Evolutionary conservation across 2,113 vertebrate genomes (phyloP).

Genomic region (Pseudolaguvia tuberculata): DNA sequence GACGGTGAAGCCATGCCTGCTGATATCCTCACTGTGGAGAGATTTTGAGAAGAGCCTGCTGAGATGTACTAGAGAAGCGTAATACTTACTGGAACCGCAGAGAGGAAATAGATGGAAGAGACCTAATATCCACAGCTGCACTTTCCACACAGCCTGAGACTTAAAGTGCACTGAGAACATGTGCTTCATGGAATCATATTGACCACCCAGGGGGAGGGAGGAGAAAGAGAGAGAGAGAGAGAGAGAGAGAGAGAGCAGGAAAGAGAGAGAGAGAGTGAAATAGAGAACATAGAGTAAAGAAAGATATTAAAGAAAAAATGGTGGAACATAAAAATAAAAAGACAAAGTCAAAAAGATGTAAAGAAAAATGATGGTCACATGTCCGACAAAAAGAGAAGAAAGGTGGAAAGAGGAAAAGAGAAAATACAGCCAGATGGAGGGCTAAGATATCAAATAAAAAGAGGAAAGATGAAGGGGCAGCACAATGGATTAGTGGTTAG

Average conservation of each 20-base stretch:
- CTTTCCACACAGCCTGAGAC: conserved; percentile 50
- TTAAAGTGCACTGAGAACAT: conserved; percentile 61
- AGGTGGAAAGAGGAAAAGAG: conserved; percentile 22
- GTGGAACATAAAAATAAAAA: too few species aligned
- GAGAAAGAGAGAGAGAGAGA: conserved; percentile 31
- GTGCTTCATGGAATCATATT: conserved; percentile 65
- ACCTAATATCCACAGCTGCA: conserved; percentile 29
- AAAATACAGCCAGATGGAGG: conserved; percentile 10
- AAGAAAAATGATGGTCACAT: too few species aligned
- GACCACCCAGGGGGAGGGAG: conserved; percentile 52
- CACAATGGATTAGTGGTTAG: too few species aligned
- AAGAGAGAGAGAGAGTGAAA: conserved; percentile 35
- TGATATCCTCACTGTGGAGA: conserved; percentile 85
- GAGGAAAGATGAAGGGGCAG: background rate
- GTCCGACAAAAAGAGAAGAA: too few species aligned
- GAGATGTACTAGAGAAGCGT: background rate
- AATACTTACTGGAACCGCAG: background rate
- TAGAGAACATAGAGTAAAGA: background rate
- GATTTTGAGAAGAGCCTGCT: background rate
- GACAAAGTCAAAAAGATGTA: too few species aligned
- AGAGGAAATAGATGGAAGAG: background rate
- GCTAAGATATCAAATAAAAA: too few species aligned
- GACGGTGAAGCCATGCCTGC: conserved; percentile 95
- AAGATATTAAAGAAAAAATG: conserved; percentile 26
- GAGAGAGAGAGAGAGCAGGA: conserved; percentile 37